These are phyloP conservation scores for Osmerus mordax DNA, from an alignment of 2,113 vertebrate genomes.

Conservation along the genomic window DNA sequence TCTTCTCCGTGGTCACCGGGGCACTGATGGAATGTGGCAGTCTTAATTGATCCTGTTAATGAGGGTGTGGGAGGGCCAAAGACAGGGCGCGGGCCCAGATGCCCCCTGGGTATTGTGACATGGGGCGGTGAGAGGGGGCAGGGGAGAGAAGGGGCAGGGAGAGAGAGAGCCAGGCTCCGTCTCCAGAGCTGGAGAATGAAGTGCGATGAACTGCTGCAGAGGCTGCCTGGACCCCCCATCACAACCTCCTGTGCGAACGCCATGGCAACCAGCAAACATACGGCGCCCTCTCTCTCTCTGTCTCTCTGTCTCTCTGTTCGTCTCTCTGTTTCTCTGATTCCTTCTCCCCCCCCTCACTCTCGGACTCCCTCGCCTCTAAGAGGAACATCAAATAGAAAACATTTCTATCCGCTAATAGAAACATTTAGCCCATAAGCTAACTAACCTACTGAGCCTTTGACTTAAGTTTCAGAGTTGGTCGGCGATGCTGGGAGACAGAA, in stretches of 20 bases:
- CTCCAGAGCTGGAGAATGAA: constrained; percentile 38
- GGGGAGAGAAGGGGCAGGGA: constrained; percentile 19
- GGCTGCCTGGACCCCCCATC: constrained; percentile 9
- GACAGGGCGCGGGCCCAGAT: constrained; percentile 39
- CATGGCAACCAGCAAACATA: not conserved
- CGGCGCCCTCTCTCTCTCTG: not conserved
- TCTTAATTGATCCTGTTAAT: constrained; percentile 69
- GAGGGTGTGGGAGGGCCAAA: constrained; percentile 44
- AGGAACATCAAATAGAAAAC: not conserved
- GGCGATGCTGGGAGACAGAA: too few species aligned
- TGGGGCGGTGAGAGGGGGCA: constrained; percentile 6
- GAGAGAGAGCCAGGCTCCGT: constrained; percentile 48
- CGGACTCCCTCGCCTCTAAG: not conserved
- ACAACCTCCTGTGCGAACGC: not conserved
- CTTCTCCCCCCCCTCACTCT: not conserved
- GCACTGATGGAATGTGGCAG: constrained; percentile 58
- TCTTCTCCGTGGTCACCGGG: too few species aligned
- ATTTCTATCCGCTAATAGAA: too few species aligned
- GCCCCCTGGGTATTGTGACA: constrained; percentile 65
- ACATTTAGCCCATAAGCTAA: too few species aligned
- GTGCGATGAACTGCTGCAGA: constrained; percentile 45
- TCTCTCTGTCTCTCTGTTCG: not conserved
- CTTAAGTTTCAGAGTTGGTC: too few species aligned
- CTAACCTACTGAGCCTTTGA: too few species aligned
- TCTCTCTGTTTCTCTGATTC: not conserved